A percentile compares a stretch with the other conserved stretches of the same genome.
Conservation (phyloP, 2,797 vertebrate genomes). For the Luscinia megarhynchos region DNA sequence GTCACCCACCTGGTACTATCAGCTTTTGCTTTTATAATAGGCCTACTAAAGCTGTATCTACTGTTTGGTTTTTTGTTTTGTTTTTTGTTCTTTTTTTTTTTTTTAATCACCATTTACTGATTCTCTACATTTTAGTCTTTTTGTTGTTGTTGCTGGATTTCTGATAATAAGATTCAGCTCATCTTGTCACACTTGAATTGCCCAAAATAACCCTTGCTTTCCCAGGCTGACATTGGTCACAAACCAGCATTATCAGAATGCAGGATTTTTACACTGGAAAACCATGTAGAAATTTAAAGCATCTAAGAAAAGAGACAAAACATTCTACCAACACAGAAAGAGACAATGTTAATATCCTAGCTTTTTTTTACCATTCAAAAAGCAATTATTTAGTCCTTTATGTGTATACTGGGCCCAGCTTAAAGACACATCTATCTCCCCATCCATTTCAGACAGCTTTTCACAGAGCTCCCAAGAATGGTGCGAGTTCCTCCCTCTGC, state of each 20-base stretch:
- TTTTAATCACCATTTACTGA: background rate
- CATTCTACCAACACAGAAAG: background rate
- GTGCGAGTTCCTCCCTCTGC: rapidly evolving
- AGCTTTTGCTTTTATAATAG: background rate
- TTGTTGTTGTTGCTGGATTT: background rate
- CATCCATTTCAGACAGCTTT: background rate
- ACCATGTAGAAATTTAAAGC: background rate
- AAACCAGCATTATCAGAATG: background rate
- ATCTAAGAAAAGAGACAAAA: background rate
- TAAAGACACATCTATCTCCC: background rate
- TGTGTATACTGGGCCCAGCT: background rate
- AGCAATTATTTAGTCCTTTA: background rate
- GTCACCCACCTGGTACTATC: background rate
- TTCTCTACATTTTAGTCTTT: background rate
- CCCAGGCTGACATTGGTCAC: background rate
- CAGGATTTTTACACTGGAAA: background rate
- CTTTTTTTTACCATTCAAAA: background rate
- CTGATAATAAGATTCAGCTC: background rate
- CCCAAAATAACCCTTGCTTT: background rate
- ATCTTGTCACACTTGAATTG: background rate
- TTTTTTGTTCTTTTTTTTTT: background rate
- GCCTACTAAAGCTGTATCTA: background rate
- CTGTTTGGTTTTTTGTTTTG: background rate
- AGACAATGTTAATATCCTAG: background rate
- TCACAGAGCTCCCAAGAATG: background rate